These are phyloP conservation scores for Triplophysa tibetana DNA, from an alignment of 2,113 vertebrate species.

Conservation along the genomic window DNA sequence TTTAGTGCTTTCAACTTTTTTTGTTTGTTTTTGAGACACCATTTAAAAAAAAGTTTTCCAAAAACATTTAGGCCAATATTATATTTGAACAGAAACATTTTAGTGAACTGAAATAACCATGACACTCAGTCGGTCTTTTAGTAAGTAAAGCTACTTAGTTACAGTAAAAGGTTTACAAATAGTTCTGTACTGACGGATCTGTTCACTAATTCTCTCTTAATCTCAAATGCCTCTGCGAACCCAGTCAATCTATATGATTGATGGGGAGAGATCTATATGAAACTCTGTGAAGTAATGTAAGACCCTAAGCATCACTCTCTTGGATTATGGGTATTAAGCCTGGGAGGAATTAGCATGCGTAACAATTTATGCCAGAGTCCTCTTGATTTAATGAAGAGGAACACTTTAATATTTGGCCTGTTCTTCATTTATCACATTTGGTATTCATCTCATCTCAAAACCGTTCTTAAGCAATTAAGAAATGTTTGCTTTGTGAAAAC, in stretches of 20 bases:
- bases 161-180: background rate
- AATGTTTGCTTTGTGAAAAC: background rate
- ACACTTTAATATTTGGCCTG: background rate
- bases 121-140: background rate
- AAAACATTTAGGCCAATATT: too few relatives aligned
- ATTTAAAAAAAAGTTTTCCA: too few relatives aligned
- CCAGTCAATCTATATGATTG: conserved; percentile 10
- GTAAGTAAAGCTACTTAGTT: background rate
- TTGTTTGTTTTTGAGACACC: too few relatives aligned
- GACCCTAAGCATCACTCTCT: background rate
- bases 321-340: conserved; percentile 8
- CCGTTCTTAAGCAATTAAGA: conserved; percentile 10
- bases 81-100: too few relatives aligned
- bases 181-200: conserved; percentile 9
- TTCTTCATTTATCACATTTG: background rate
- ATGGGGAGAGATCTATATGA: background rate
- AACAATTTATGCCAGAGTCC: background rate
- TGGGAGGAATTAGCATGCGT: conserved; percentile 2
- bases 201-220: conserved; percentile 11
- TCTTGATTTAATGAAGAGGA: background rate
- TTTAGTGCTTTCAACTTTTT: too few relatives aligned
- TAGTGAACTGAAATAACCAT: too few relatives aligned
- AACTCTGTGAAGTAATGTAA: background rate
- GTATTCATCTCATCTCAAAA: background rate
- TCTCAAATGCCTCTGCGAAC: conserved; percentile 16